A percentile compares a stretch with the other conserved stretches of the same genome.
phyloP scores from a whole-genome alignment of 2,797 vertebrate genomes.

The Pachyuromys duprasi region DNA sequence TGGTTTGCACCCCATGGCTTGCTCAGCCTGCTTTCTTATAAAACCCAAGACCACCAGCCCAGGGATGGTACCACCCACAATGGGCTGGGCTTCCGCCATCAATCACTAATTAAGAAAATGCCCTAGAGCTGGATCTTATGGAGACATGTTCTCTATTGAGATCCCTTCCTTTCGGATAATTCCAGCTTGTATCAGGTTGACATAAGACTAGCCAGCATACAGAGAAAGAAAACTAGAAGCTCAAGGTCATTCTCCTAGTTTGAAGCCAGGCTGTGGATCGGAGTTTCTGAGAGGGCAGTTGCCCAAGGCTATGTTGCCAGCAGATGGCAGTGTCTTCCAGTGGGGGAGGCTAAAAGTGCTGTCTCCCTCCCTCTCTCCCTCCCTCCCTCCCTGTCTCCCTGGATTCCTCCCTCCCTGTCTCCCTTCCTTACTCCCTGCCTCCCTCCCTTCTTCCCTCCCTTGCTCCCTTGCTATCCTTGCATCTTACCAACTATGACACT shows the following conservation, averaged over 20 bases:
- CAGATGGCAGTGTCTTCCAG: not conserved
- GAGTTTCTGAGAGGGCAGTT: not conserved
- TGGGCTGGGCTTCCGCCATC: not conserved
- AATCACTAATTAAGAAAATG: not conserved
- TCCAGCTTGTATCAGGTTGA: not conserved
- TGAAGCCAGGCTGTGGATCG: not conserved
- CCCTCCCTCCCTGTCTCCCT: too few species aligned
- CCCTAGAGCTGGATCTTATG: not conserved
- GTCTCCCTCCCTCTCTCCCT: too few species aligned
- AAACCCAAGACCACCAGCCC: not conserved
- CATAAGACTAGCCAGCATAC: not conserved
- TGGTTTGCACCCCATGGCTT: not conserved
- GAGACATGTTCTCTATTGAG: not conserved
- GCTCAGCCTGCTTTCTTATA: not conserved
- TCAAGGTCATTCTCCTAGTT: not conserved
- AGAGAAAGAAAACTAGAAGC: not conserved
- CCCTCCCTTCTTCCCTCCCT: not conserved
- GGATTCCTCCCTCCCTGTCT: too few species aligned
- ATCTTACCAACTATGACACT: not conserved
- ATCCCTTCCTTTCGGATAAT: not conserved
- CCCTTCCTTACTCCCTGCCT: not conserved
- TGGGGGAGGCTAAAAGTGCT: fast-evolving
- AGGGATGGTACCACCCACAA: not conserved
- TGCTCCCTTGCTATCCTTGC: not conserved
- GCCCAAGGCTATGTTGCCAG: not conserved